Evolutionary conservation across 2,113 vertebrate species (phyloP).

Genomic region (Lutjanus erythropterus): DNA sequence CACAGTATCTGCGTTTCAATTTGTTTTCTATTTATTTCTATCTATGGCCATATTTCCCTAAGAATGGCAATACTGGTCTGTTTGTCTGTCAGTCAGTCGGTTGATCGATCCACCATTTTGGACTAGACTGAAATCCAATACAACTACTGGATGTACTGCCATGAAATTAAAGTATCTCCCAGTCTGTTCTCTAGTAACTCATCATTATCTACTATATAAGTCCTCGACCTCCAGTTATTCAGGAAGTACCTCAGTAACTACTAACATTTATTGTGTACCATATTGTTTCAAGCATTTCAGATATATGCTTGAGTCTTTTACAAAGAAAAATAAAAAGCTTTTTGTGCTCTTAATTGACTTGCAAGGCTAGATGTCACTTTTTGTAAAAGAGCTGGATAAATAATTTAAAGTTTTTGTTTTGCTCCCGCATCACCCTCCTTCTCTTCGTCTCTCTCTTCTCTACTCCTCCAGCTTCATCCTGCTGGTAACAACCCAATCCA

Average conservation of each 20-base stretch:
- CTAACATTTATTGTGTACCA: neutral
- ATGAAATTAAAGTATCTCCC: neutral
- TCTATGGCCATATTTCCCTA: too few species aligned
- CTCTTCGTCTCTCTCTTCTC: constrained; percentile 18
- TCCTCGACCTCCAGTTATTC: neutral
- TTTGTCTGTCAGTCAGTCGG: too few species aligned
- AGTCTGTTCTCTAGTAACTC: neutral
- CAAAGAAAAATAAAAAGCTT: constrained; percentile 20
- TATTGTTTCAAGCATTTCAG: too few species aligned
- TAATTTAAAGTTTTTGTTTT: constrained; percentile 42
- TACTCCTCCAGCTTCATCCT: constrained; percentile 43
- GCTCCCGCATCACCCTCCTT: neutral
- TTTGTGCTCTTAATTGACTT: constrained; percentile 37
- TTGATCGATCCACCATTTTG: too few species aligned
- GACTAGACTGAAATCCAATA: neutral
- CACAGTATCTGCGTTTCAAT: too few species aligned
- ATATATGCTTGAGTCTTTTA: constrained; percentile 5
- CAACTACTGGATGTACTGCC: neutral
- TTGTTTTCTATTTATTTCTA: too few species aligned
- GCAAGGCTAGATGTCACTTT: constrained; percentile 38
- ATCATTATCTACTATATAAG: constrained; percentile 1
- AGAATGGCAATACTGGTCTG: neutral
- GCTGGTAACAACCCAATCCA: constrained; percentile 61
- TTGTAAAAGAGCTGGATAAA: constrained; percentile 50
- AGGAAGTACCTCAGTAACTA: neutral